Base-by-base conservation (phyloP, 2,888 invertebrate species). In the Tiliacea aurago region DNA sequence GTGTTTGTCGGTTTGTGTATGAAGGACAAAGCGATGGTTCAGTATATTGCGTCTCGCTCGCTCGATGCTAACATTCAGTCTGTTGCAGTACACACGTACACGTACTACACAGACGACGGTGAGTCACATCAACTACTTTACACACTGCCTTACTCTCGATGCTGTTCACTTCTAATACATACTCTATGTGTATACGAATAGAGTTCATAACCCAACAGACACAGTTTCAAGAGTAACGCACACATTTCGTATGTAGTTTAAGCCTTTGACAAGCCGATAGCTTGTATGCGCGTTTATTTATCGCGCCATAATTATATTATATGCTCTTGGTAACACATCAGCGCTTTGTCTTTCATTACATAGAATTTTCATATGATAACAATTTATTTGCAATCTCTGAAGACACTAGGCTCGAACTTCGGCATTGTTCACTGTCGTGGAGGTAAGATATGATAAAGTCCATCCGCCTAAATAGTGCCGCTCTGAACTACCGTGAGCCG, bases 261-360 rank as follows among this genome's bases (percentile, higher is more conserved):
- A 74, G 65, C 58, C 41, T 64, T 43, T 37, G 49, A 65, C 61
- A 23, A 72, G 53, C 58, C 41, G 41, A 7, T 49, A 43, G 74
- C 33, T 80, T 43, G 56, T 37, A 23, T 11, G 73, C 80, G 73
- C 58, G 76, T 58, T 49, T 15, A 15, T 33, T 55, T 23, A 5
- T 43, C 47, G 75, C 49, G 74, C 37, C 33, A 37, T 4, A 37
- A 37, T 9, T 51, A 28, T 61, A 28, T 47, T 56, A 15, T 70
- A n/a, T 3, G 47, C 33, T 33, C 47, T 37, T 9, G 45, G 47
- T 65, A 70, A 6, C 65, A 65, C 69, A 73, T 87, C 90, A 88
- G 85, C 86, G 92, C 90, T 91, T 91, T 90, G 92, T 92, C 92
- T 90, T 90, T 89, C 91, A 90, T 89, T 86, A 84, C 86, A 80